Percentiles rank a stretch among this genome's conserved stretches.
These are phyloP conservation scores for Limnothrissa miodon DNA, from an alignment of 2,113 vertebrate genomes.

Conservation along the genomic window DNA sequence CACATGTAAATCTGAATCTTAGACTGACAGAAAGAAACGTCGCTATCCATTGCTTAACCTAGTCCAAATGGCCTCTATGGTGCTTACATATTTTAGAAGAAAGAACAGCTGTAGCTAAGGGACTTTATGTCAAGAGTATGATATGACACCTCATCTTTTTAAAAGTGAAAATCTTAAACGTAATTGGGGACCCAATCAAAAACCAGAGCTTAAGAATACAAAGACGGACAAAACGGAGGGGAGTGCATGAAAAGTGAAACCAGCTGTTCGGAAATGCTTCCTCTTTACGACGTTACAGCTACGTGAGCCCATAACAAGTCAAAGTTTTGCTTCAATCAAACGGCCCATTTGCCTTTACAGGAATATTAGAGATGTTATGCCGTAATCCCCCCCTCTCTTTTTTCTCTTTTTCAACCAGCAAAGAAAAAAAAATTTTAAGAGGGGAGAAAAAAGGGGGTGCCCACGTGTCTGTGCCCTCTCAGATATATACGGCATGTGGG, in stretches of 20 bases:
- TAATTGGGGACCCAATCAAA: constrained; percentile 85
- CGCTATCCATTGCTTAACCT: neutral
- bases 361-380: constrained; percentile 62
- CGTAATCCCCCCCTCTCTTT: constrained; percentile 39
- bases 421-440: neutral
- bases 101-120: constrained; percentile 56
- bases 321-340: constrained; percentile 66
- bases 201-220: constrained; percentile 74
- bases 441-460: constrained; percentile 19
- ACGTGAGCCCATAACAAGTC: constrained; percentile 46
- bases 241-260: constrained; percentile 74
- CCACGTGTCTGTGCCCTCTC: constrained; percentile 48
- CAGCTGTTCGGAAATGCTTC: constrained; percentile 79
- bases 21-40: neutral
- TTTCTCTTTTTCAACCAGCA: neutral
- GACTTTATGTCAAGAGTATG: constrained; percentile 49
- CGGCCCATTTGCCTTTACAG: constrained; percentile 63
- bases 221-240: constrained; percentile 69
- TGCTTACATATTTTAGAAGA: constrained; percentile 36
- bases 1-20: neutral
- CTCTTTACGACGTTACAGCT: constrained; percentile 60
- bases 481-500: constrained; percentile 64
- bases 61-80: constrained; percentile 50
- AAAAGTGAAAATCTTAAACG: constrained; percentile 76
- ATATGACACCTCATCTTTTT: constrained; percentile 64